Evolutionary conservation across 2,113 vertebrate species (phyloP), one percentile per base, ranked within the genome.

Genomic region (Oenanthe melanoleuca): DNA sequence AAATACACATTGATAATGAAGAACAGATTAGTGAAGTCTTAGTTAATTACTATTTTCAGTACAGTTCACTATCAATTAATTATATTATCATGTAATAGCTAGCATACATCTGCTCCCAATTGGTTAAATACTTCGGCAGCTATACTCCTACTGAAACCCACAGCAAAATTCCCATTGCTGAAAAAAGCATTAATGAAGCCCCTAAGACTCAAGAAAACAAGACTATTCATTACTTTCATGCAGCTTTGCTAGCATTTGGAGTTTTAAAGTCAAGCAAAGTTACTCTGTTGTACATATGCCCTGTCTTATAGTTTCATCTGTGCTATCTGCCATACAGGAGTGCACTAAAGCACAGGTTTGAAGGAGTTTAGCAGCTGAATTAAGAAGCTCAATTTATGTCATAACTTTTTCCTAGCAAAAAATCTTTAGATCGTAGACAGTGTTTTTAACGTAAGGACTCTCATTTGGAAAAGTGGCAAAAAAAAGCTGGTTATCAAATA

Each of bases 1-100:
- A 87, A 91, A 87, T 60, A 81, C 69, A 81, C 50, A 66, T 25
- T 89, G 81, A 88, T 96, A 93, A 88, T 45, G 71, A 95, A 85
- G 61, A 93, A 69, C 44, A 83, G 64, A 94, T 96, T 86, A 95
- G 70, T 82, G 63, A 73, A 80, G 74, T 77, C 87, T 91, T 65
- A 82, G 70, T 86, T 96, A 97, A 94, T 96, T 88, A 80, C 71
- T 87, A 77, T 78, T 96, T 97, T 91, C 66, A 86, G 71, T 73
- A 79, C 42, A 69, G 60, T 89, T 93, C 79, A 73, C 70, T 89
- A 86, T 93, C 85, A 90, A n/a, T 93, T 95, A 86, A 92, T 96
- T 89, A 86, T 31, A 91, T 85, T 91, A 96, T 72, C 52, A 24
- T 64, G 42, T 56, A 84, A 63, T 64, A 89, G 78, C 67, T 70